Evolutionary conservation across 2,888 invertebrate genomes (phyloP).

Genomic region (Lasioglossum leucozonium): DNA sequence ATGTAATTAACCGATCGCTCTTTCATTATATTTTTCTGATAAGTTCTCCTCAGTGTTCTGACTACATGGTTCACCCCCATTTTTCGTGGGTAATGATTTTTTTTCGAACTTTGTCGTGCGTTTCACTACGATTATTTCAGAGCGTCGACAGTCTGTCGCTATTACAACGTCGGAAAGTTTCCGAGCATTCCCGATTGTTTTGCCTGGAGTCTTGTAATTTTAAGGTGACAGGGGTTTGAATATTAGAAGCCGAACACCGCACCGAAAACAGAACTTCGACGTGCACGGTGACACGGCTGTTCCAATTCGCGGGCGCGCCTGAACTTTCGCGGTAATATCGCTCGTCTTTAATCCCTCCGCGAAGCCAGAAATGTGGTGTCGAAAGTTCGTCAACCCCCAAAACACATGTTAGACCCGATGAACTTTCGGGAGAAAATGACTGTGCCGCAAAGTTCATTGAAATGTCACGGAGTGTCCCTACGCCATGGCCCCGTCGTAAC

Average conservation of each 20-base stretch:
- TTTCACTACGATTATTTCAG: neutral
- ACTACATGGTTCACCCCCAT: neutral
- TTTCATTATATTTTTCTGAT: neutral
- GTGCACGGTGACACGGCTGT: neutral
- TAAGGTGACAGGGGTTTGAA: neutral
- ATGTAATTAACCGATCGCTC: too few relatives aligned
- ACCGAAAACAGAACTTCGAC: slow-evolving; percentile 4
- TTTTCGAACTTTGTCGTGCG: neutral
- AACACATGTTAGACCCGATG: slow-evolving; percentile 69
- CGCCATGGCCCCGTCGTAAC: slow-evolving; percentile 61
- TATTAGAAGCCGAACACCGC: neutral
- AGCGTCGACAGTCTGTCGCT: neutral
- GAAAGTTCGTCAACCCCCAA: slow-evolving; percentile 65
- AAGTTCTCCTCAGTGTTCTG: neutral
- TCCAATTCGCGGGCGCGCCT: neutral
- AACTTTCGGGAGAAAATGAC: slow-evolving; percentile 75
- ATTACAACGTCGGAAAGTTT: neutral
- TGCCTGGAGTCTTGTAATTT: neutral
- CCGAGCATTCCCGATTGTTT: neutral
- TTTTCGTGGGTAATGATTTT: neutral
- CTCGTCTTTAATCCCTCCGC: slow-evolving; percentile 35
- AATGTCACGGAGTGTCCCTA: slow-evolving; percentile 75
- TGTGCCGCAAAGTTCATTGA: slow-evolving; percentile 79
- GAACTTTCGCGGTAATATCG: slow-evolving; percentile 14
- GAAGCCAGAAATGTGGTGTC: slow-evolving; percentile 49